phyloP scores from a whole-genome alignment of 2,888 invertebrate species.

The Zelleria hepariella region DNA sequence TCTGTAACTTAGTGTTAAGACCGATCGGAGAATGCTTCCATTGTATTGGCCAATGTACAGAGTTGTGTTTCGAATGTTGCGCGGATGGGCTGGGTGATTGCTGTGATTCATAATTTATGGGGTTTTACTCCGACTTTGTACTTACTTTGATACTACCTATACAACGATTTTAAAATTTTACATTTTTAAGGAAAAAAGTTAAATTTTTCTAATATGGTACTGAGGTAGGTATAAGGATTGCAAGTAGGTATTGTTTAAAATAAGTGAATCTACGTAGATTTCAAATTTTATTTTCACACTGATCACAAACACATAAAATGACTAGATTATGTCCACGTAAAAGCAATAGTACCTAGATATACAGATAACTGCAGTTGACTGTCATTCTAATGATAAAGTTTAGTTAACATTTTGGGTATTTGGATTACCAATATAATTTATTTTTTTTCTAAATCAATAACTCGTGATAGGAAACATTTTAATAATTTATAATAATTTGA shows the following conservation, averaged over 20 bases:
- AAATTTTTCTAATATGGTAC: background rate
- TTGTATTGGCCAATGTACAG: constrained; percentile 9
- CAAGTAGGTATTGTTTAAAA: background rate
- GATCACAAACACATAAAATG: constrained; percentile 41
- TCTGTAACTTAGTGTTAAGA: background rate
- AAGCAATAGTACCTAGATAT: background rate
- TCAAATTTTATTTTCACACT: constrained; percentile 24
- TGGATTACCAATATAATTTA: too few species aligned
- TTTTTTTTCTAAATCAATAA: too few species aligned
- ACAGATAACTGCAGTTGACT: background rate
- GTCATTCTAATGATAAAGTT: too few species aligned
- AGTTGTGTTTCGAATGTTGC: constrained; percentile 11
- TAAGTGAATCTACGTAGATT: background rate
- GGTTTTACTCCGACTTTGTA: background rate
- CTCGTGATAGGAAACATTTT: too few species aligned
- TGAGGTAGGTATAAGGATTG: background rate
- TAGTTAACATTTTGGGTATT: too few species aligned
- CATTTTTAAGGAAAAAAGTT: too few species aligned
- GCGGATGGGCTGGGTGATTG: constrained; percentile 9
- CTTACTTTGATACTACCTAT: too few species aligned
- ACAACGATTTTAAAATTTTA: too few species aligned
- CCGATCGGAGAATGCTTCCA: background rate
- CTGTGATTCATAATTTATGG: constrained; percentile 8
- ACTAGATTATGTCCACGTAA: constrained; percentile 28
- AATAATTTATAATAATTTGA: too few species aligned